Base-by-base conservation (phyloP, 1,140 invertebrate genomes). In the Drosophila yakuba region DNA sequence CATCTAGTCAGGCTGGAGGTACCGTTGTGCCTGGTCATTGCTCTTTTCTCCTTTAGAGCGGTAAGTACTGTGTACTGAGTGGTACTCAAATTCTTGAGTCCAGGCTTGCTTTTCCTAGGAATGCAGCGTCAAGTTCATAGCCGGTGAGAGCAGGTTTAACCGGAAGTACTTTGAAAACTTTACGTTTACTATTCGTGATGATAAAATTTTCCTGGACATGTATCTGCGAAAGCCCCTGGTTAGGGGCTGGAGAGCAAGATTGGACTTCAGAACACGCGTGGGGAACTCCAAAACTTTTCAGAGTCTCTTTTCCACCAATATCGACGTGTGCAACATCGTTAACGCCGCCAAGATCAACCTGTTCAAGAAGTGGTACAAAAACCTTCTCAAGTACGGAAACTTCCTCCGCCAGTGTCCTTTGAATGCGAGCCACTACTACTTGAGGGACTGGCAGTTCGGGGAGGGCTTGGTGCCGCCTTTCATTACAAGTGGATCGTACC, bases 281-380 rank as follows among this genome's bases (percentile, higher is more conserved):
- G 41, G 39, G 1, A 82, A 82, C 41, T 60, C 88, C 0, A 84
- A 78, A 32, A 54, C n/a, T 20, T 90, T 77, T 51, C 89, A 90
- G 45, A 84, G 63, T 11, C 63, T 90, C 1, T 90, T 91, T 23
- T 52, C 58, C 0, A 81, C 75, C 15, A 74, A 35, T 10, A 36
- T 91, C 1, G 78, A 91, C 55, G 52, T 89, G 6, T 91, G 89
- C 35, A 43, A 69, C 14, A 78, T 88, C 43, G 73, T 91, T 2
- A 75, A 74, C 17, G 59, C 63, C 1, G 55, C 63, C 25, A 88
- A 78, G 38, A 63, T 68, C 7, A 79, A 68, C n/a, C 35, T 85
- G 0, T 75, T 91, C 0, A 88, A 89, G 32, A 81, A 74, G 54
- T 84, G 80, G 80, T 84, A 72, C 43, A 66, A 44, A 5, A 80